Evolutionary conservation across 2,797 vertebrate genomes (phyloP).

Genomic region (Heterohyrax brucei): DNA sequence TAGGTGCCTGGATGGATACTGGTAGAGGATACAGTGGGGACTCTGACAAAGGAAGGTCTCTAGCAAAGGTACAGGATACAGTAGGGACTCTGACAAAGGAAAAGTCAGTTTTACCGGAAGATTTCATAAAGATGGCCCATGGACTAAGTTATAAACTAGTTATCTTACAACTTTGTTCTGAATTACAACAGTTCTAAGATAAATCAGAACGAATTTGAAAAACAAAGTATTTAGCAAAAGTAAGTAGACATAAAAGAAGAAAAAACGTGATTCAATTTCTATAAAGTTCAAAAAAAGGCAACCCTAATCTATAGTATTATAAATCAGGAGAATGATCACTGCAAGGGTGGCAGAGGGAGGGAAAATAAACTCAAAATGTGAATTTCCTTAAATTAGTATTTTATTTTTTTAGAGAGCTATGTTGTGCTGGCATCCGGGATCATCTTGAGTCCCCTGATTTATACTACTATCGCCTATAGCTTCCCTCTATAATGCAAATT

Average conservation of each 20-base stretch:
- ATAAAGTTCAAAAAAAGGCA: slow-evolving; percentile 13
- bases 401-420: slow-evolving; percentile 9
- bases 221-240: background rate
- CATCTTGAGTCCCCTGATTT: background rate
- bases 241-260: background rate
- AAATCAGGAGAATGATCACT: background rate
- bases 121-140: background rate
- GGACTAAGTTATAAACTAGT: background rate
- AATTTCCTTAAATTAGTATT: background rate
- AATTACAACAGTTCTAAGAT: background rate
- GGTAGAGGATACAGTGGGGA: background rate
- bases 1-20: background rate
- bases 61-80: background rate
- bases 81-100: background rate
- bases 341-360: background rate
- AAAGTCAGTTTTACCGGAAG: background rate
- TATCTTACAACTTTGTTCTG: background rate
- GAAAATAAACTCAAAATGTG: slow-evolving; percentile 20
- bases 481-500: background rate
- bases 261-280: background rate
- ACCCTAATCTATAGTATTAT: slow-evolving; percentile 11
- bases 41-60: background rate
- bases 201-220: slow-evolving; percentile 40
- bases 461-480: background rate
- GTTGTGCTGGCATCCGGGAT: background rate